phyloP scores from a whole-genome alignment of 2,888 invertebrate genomes.

The Drosophila atroscutellata region DNA sequence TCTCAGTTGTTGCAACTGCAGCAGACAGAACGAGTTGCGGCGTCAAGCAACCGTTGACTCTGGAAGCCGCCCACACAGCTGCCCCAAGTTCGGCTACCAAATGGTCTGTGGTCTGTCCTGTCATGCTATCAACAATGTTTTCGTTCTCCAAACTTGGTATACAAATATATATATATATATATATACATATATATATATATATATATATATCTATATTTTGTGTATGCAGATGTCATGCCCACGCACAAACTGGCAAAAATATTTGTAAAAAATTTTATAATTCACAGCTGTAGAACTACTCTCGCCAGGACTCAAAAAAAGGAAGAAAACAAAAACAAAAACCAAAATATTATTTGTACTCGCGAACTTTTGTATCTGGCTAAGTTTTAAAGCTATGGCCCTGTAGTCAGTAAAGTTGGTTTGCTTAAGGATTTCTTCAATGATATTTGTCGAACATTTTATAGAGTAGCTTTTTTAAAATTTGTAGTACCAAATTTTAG shows the following conservation, averaged over 20 bases:
- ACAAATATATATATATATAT: background rate
- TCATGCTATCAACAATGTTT: constrained; percentile 3
- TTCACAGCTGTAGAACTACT: background rate
- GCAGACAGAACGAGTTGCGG: background rate
- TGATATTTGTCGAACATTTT: background rate
- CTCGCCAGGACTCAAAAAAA: background rate
- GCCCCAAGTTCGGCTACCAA: background rate
- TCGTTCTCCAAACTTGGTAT: background rate
- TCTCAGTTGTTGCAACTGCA: constrained; percentile 1
- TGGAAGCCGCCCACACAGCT: background rate
- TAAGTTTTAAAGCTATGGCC: background rate
- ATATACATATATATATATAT: background rate
- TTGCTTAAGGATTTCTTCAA: background rate
- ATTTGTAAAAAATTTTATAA: background rate
- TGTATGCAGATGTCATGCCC: background rate
- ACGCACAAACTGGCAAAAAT: background rate
- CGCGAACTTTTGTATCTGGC: background rate
- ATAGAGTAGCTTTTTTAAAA: background rate
- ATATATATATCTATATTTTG: background rate
- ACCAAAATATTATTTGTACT: background rate
- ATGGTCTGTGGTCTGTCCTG: constrained; percentile 1
- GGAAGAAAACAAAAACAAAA: background rate
- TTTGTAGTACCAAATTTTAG: background rate
- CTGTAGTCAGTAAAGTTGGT: background rate
- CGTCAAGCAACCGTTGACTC: background rate